Evolutionary conservation across 2,888 invertebrate species (phyloP), one percentile per base, ranked within the genome.

Genomic region (Eristalis tenax): DNA sequence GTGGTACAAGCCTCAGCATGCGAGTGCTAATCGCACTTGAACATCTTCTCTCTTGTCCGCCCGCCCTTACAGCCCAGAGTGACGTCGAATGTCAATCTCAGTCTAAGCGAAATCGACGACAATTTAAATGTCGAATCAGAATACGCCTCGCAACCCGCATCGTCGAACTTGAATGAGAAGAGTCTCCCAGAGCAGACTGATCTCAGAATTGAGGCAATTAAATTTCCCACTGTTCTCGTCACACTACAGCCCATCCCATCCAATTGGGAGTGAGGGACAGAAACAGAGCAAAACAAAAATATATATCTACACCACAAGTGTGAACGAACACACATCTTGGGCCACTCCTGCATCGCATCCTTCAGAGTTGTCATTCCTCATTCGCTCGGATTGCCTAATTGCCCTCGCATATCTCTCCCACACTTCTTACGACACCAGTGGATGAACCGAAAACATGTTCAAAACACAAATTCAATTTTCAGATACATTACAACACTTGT

Each of bases 401-500:
- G 86, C 43, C 70, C 23, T 38, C 74, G 15, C 65, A 65, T 65
- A 65, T 75, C 65, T 78, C 86, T 79, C 78, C 78, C 78, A 79
- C 86, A 83, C 78, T 66, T 83, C 74, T 83, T 86, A 57, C 86
- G 74, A 65, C 78, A 85, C 66, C 50, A 66, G 22, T 1, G 50
- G 59, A 18, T 35, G 32, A n/a, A 15, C 56, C 73, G 75, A 66
- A 35, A 63, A 10, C 84, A 85, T 81, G 81, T 76, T 85, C 84
- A 81, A 59, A 77, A 81, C 77, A 77, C 64, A 73, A 81, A 85
- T 81, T 64, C 38, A 73, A 73, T 73, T 77, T 74, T n/a, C 73
- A 73, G 69, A 68, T 81, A 76, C 50, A 59, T 81, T 81, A 77
- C 81, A 77, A 85, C 82, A 86, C 78, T 86, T 75, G 83, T 75